These are phyloP conservation scores for Tenthredo distinguenda DNA, from an alignment of 2,888 invertebrate genomes.

Conservation along the genomic window DNA sequence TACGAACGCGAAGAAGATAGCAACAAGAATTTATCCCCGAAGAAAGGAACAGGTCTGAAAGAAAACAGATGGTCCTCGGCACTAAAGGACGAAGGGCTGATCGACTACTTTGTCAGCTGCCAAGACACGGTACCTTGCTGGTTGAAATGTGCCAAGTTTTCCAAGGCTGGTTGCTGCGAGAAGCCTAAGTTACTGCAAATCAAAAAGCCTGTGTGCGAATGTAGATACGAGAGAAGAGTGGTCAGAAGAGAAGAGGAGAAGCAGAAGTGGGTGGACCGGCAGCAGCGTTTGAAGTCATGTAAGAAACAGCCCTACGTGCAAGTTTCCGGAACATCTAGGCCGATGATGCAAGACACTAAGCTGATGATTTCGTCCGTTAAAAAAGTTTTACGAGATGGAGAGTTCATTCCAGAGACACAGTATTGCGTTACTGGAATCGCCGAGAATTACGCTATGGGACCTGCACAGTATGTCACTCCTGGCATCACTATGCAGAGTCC, in stretches of 20 bases:
- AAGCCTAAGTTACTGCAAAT: conserved; percentile 60
- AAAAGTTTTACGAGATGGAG: conserved; percentile 56
- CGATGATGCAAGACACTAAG: conserved; percentile 63
- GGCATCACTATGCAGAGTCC: conserved; percentile 68
- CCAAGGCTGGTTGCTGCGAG: conserved; percentile 46
- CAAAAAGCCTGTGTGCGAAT: conserved; percentile 71
- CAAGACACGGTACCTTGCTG: conserved; percentile 64
- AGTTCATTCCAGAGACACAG: conserved; percentile 60
- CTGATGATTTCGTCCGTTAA: conserved; percentile 65
- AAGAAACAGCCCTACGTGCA: conserved; percentile 63
- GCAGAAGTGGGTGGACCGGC: conserved; percentile 62
- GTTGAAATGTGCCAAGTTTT: conserved; percentile 62
- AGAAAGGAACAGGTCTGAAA: conserved; percentile 49
- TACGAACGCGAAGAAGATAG: not conserved
- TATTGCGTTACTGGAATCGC: conserved; percentile 65
- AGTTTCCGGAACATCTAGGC: conserved; percentile 62
- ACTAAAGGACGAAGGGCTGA: conserved; percentile 63
- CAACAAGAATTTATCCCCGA: not conserved
- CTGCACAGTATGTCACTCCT: conserved; percentile 59
- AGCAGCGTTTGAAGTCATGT: conserved; percentile 60
- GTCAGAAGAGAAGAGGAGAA: conserved; percentile 67
- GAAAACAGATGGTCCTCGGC: conserved; percentile 20
- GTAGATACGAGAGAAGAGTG: conserved; percentile 70
- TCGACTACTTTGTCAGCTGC: conserved; percentile 64
- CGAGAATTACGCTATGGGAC: conserved; percentile 61